These are phyloP conservation scores for Semicossyphus pulcher DNA, from an alignment of 2,113 vertebrate species.

Conservation along the genomic window DNA sequence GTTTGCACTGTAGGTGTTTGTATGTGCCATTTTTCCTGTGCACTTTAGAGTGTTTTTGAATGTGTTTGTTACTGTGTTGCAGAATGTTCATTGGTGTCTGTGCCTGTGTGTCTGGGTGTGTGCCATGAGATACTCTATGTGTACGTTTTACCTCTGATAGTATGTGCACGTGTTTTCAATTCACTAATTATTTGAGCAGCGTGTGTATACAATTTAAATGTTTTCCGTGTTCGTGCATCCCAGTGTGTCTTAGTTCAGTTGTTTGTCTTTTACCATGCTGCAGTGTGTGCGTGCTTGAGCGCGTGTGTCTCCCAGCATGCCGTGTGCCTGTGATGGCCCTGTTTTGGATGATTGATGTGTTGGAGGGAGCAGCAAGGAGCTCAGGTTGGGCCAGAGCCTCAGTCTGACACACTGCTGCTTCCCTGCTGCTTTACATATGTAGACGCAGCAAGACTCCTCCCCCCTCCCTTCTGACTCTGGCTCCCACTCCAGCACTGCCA, in stretches of 20 bases:
- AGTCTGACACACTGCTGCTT: constrained; percentile 81
- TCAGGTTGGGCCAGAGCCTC: constrained; percentile 81
- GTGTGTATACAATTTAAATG: background rate
- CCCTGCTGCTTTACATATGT: constrained; percentile 87
- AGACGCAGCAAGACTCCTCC: constrained; percentile 82
- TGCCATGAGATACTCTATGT: constrained; percentile 1
- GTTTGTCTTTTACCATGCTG: constrained; percentile 28
- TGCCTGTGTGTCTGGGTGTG: background rate
- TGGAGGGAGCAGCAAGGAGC: constrained; percentile 75
- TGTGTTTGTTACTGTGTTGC: constrained; percentile 10
- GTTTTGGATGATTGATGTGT: constrained; percentile 85
- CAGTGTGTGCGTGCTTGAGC: constrained; percentile 23
- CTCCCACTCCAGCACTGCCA: constrained; percentile 57
- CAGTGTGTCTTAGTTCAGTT: constrained; percentile 21
- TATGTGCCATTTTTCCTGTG: too few species aligned
- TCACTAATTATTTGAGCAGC: background rate
- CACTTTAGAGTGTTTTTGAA: too few species aligned
- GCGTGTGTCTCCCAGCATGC: constrained; percentile 71
- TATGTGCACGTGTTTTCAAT: constrained; percentile 1
- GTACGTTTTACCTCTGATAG: background rate
- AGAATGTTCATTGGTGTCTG: constrained; percentile 20
- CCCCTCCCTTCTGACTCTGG: constrained; percentile 71
- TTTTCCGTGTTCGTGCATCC: background rate
- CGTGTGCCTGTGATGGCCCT: constrained; percentile 71
- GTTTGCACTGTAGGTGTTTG: constrained; percentile 14